Evolutionary conservation across 1,140 invertebrate species (phyloP).

Genomic region (Lutraria rhynchaena): DNA sequence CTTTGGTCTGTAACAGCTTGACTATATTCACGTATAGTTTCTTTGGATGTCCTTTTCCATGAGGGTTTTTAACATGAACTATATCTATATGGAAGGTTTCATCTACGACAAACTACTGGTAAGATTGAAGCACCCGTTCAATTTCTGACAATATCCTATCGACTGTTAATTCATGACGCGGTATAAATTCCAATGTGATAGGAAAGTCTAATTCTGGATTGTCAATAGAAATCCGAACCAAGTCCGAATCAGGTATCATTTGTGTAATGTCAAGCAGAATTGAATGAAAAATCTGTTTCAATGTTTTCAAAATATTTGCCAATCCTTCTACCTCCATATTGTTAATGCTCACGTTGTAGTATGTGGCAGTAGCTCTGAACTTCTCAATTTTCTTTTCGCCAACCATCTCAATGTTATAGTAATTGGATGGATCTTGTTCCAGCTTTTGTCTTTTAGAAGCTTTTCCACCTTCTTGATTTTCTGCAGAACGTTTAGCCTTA

Average conservation of each 20-base stretch:
- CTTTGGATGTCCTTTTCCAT: not conserved
- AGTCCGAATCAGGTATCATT: too few species aligned
- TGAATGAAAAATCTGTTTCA: too few species aligned
- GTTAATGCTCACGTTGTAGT: conserved; percentile 4
- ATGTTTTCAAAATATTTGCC: not conserved
- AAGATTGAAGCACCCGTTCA: too few species aligned
- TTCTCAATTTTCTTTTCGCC: too few species aligned
- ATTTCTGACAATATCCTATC: conserved; percentile 1
- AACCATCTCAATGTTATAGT: not conserved
- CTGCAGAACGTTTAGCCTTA: conserved; percentile 7
- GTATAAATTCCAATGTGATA: not conserved
- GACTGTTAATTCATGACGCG: not conserved
- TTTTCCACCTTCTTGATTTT: conserved; percentile 7
- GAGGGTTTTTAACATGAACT: not conserved
- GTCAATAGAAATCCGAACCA: not conserved
- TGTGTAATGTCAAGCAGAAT: too few species aligned
- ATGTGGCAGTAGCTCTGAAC: too few species aligned
- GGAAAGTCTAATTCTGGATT: conserved; percentile 12
- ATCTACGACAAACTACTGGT: conserved; percentile 21
- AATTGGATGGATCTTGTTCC: not conserved
- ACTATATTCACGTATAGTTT: not conserved
- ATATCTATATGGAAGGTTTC: conserved; percentile 13
- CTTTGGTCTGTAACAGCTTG: conserved; percentile 17
- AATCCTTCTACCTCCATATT: conserved; percentile 3
- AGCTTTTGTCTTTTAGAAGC: not conserved